These are phyloP conservation scores for Lasioglossum baleicum DNA, from an alignment of 1,140 invertebrate species.

Conservation along the genomic window DNA sequence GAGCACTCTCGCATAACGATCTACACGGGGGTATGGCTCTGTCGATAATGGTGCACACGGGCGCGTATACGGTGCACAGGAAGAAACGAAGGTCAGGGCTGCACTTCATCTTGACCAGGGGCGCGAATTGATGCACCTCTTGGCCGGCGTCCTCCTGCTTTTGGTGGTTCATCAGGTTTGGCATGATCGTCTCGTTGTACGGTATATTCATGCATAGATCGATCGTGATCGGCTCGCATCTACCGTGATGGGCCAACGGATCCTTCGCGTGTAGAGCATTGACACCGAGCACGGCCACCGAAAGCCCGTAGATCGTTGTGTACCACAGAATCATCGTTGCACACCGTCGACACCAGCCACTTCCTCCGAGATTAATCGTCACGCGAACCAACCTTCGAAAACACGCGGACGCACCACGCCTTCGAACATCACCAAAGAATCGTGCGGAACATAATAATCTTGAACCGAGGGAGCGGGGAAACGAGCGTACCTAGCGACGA, in stretches of 20 bases:
- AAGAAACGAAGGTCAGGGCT: conserved; percentile 97
- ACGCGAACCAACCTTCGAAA: conserved; percentile 20
- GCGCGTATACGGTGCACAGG: conserved; percentile 96
- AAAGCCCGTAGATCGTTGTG: conserved; percentile 29
- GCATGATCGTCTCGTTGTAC: conserved; percentile 98
- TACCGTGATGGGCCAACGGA: conserved; percentile 86
- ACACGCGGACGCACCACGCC: conserved; percentile 22
- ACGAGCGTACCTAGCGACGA: conserved; percentile 4
- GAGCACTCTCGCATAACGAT: conserved; percentile 93
- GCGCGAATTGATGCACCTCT: conserved; percentile 96
- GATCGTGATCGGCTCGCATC: conserved; percentile 96
- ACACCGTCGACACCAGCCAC: conserved; percentile 10
- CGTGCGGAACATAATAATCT: conserved; percentile 39
- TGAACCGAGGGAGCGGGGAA: conserved; percentile 24
- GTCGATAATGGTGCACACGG: conserved; percentile 96
- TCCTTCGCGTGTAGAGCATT: conserved; percentile 71
- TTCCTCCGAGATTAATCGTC: conserved; percentile 30
- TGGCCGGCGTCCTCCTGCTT: conserved; percentile 97
- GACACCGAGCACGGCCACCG: conserved; percentile 30
- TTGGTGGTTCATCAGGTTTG: conserved; percentile 94
- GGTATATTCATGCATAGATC: conserved; percentile 94
- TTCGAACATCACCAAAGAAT: conserved; percentile 38
- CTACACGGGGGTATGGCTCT: conserved; percentile 94
- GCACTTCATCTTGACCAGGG: conserved; percentile 97
- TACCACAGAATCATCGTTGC: conserved; percentile 35